Evolutionary conservation across 2,113 vertebrate genomes (phyloP), one percentile per base, ranked within the genome.

Genomic region (Microcebus murinus): DNA sequence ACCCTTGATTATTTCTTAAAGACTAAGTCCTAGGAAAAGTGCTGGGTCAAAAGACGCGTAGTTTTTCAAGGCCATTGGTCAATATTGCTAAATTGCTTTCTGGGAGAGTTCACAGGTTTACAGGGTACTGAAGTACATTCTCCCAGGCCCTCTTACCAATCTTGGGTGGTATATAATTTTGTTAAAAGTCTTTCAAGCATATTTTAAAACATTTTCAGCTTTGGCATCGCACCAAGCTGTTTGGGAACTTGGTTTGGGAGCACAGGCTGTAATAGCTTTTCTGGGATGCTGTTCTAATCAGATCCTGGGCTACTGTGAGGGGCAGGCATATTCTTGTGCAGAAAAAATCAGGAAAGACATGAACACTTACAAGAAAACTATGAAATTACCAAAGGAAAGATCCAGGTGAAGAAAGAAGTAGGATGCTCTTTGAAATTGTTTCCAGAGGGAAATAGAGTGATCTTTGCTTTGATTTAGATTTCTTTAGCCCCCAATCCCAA

Each of bases 291-390:
- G 25, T 39, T 89, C 96, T 91, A 50, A 87, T 90, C 17, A 52
- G 77, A 77, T 83, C 39, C 86, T 87, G 42, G 23, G 31, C 18
- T 12, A 4, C 55, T 74, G 71, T 12, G 34, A 98, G 67, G 36
- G 85, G 79, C 42, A 97, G 94, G 80, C 59, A 57, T 45, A 17
- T 90, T 94, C 73, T 90, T 86, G 55, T 31, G 67, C 94, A 79
- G 87, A 98, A 97, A 45, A 95, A 98, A 87, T 91, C 97, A 95
- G 1, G 91, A 94, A 96, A 98, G 97, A 97, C 61, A 91, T 8
- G 31, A 79, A 82, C 34, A 23, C 70, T 97, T 97, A 91, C 89
- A 97, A 76, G 80, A 95, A 96, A 97, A 91, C 88, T 14, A 8
- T 17, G 74, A 93, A 97, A 96, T 98, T 11, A 36, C 34, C 90